A percentile compares a stretch with the other conserved stretches of the same genome.
These are phyloP conservation scores for Formica aserva DNA, from an alignment of 2,888 invertebrate genomes.

Conservation along the genomic window DNA sequence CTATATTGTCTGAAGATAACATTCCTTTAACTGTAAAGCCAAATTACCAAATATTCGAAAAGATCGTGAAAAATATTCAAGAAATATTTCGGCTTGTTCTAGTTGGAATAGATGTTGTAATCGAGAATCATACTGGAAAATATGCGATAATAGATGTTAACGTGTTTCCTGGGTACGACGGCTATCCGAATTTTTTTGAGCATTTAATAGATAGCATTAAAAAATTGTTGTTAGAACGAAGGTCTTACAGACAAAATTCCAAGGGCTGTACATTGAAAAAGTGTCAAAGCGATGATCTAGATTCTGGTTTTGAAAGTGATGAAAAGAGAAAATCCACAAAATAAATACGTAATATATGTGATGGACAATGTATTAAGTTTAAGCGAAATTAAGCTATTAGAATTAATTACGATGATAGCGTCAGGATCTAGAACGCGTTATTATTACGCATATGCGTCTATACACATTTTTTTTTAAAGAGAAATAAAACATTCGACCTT, in stretches of 20 bases:
- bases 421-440: background rate
- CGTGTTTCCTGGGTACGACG: slow-evolving; percentile 94
- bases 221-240: slow-evolving; percentile 84
- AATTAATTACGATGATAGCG: slow-evolving; percentile 9
- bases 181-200: slow-evolving; percentile 92
- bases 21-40: slow-evolving; percentile 86
- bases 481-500: background rate
- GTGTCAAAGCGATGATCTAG: slow-evolving; percentile 81
- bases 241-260: slow-evolving; percentile 68
- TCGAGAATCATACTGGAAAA: slow-evolving; percentile 92
- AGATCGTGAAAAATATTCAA: slow-evolving; percentile 89
- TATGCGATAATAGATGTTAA: slow-evolving; percentile 96
- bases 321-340: slow-evolving; percentile 80
- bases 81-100: slow-evolving; percentile 91
- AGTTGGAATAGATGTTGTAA: slow-evolving; percentile 94
- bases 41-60: slow-evolving; percentile 88
- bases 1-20: slow-evolving; percentile 90
- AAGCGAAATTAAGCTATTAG: slow-evolving; percentile 1
- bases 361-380: slow-evolving; percentile 20
- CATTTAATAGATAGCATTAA: slow-evolving; percentile 89
- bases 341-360: slow-evolving; percentile 17
- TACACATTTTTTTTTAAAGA: background rate
- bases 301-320: slow-evolving; percentile 84
- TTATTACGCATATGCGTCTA: slow-evolving; percentile 6
- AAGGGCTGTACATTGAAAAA: slow-evolving; percentile 76